Conservation (phyloP, 2,888 invertebrate genomes). For the Clunio marinus region DNA sequence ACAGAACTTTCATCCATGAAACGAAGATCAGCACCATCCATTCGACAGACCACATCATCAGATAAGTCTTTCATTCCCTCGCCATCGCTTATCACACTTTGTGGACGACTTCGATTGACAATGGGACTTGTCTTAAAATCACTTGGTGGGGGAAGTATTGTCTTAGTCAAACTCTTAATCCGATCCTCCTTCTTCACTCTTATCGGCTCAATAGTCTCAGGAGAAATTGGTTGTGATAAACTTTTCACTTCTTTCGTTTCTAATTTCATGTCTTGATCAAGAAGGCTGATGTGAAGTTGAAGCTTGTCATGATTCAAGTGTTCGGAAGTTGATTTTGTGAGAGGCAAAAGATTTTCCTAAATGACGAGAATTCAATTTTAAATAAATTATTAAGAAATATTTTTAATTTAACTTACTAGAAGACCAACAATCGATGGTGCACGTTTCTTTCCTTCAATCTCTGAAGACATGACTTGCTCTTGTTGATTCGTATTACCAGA, state of each 20-base stretch:
- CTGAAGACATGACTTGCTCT: conserved; percentile 45
- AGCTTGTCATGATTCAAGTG: neutral
- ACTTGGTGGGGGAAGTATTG: conserved; percentile 69
- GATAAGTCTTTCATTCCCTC: conserved; percentile 44
- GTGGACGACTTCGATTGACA: conserved; percentile 28
- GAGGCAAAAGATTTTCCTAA: conserved; percentile 32
- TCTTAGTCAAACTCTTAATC: conserved; percentile 46
- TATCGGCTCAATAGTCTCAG: conserved; percentile 33
- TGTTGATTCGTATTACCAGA: conserved; percentile 56
- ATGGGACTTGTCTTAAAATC: conserved; percentile 58
- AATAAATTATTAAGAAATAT: neutral
- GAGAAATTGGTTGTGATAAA: conserved; percentile 33
- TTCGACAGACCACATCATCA: conserved; percentile 70
- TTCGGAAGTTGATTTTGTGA: conserved; percentile 28
- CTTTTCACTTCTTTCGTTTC: conserved; percentile 14
- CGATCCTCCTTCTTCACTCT: conserved; percentile 29
- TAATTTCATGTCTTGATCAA: conserved; percentile 24
- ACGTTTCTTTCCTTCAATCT: conserved; percentile 47
- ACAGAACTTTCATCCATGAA: conserved; percentile 91
- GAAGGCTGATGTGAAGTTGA: neutral
- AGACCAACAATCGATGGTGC: conserved; percentile 49
- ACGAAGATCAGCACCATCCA: conserved; percentile 81
- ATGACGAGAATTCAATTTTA: neutral
- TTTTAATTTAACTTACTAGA: conserved; percentile 45
- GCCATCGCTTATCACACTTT: conserved; percentile 32